Conservation (phyloP, 2,888 invertebrate species). For the Frankliniella intonsa region DNA sequence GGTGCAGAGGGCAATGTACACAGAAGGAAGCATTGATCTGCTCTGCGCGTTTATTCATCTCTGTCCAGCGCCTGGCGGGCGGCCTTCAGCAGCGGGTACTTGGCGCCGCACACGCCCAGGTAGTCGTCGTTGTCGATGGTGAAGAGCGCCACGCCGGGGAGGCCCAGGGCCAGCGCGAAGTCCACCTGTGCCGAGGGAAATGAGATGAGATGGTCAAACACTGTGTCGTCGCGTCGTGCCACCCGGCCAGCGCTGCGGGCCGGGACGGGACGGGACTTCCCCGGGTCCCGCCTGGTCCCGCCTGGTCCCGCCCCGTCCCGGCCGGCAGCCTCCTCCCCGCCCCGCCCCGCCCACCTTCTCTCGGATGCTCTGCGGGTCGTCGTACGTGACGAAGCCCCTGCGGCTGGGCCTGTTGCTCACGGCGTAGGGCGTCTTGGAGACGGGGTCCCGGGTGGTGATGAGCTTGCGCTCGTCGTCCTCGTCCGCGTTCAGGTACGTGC, state of each 20-base stretch:
- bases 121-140: conserved; percentile 87
- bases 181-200: conserved; percentile 43
- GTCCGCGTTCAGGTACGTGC: neutral
- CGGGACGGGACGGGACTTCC: neutral
- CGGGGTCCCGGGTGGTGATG: neutral
- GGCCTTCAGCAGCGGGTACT: conserved; percentile 65
- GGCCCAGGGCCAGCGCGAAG: conserved; percentile 57
- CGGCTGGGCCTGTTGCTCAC: neutral
- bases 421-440: neutral
- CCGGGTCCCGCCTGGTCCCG: neutral
- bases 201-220: neutral
- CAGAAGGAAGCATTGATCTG: too few species aligned
- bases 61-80: neutral
- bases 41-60: neutral
- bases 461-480: neutral
- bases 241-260: neutral
- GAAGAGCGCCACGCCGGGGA: conserved; percentile 85
- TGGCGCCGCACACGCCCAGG: conserved; percentile 57
- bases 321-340: neutral
- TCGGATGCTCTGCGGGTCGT: conserved; percentile 10
- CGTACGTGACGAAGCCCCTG: neutral
- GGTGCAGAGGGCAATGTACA: too few species aligned
- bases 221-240: neutral
- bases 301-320: neutral
- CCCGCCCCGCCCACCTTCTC: neutral